Percentiles rank a stretch among this genome's conserved stretches.
Evolutionary conservation across 1,140 invertebrate species (phyloP).

Genomic region (Reticulitermes speratus): DNA sequence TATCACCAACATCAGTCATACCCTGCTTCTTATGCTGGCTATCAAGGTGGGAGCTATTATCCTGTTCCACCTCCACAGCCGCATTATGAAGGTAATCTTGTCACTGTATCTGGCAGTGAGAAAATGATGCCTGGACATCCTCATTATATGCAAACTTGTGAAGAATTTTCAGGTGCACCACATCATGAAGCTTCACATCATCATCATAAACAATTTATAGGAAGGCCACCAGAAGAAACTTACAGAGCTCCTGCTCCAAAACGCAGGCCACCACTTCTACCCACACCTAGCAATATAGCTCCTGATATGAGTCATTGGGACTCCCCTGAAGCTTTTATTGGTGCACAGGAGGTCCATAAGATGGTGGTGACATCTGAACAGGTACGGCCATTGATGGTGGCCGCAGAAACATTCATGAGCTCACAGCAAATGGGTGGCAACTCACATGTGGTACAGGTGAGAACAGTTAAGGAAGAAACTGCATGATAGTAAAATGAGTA

Average conservation of each 20-base stretch:
- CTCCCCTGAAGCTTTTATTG: conserved; percentile 36
- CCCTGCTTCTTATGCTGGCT: background rate
- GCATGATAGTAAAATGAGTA: background rate
- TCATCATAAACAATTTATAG: background rate
- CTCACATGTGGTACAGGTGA: conserved; percentile 30
- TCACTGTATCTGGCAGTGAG: background rate
- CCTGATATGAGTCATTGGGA: conserved; percentile 32
- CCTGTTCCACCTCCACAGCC: background rate
- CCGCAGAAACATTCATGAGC: background rate
- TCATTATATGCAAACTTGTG: conserved; percentile 2
- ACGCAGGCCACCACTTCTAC: conserved; percentile 28
- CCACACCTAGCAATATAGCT: conserved; percentile 7
- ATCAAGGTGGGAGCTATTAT: background rate
- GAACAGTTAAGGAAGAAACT: background rate
- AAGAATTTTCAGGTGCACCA: background rate
- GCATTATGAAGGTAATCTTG: background rate
- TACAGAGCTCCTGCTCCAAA: background rate
- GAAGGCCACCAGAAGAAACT: background rate
- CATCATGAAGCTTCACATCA: background rate
- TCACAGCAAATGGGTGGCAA: background rate
- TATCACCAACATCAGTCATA: conserved; percentile 26
- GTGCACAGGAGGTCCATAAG: conserved; percentile 19
- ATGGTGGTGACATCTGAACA: background rate
- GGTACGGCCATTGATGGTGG: background rate
- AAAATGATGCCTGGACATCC: background rate